These are phyloP conservation scores for Anolis carolinensis DNA, from an alignment of 2,113 vertebrate species.

Conservation along the genomic window DNA sequence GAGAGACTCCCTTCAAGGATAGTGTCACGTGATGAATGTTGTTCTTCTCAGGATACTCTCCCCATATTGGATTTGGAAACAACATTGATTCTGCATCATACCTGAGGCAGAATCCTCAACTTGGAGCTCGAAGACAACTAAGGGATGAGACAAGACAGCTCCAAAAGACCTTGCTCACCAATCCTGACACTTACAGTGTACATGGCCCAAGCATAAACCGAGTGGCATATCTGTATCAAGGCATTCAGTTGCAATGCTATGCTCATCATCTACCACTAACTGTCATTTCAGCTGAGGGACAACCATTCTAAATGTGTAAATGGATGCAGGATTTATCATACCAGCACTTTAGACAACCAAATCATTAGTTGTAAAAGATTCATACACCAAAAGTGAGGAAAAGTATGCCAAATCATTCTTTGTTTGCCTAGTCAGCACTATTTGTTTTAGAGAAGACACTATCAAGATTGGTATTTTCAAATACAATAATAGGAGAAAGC, in stretches of 20 bases:
- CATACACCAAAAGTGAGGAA: background rate
- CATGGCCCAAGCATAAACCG: too few species aligned
- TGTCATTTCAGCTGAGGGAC: background rate
- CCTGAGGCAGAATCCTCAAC: background rate
- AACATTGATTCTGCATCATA: background rate
- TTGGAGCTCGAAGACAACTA: background rate
- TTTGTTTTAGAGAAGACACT: background rate
- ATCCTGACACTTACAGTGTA: background rate
- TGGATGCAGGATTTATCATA: background rate
- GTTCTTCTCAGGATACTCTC: background rate
- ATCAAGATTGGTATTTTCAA: background rate
- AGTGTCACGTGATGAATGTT: background rate
- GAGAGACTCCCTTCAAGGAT: too few species aligned
- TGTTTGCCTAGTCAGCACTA: background rate
- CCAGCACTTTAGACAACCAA: background rate
- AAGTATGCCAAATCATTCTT: background rate
- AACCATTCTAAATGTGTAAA: background rate
- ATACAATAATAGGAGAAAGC: background rate
- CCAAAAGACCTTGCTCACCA: background rate
- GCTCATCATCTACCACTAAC: background rate
- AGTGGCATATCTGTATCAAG: background rate
- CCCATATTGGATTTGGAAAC: background rate
- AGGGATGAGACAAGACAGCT: background rate
- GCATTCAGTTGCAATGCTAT: background rate
- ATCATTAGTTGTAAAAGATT: background rate